Base-by-base conservation (phyloP, 2,888 invertebrate genomes). In the Aelia acuminata region DNA sequence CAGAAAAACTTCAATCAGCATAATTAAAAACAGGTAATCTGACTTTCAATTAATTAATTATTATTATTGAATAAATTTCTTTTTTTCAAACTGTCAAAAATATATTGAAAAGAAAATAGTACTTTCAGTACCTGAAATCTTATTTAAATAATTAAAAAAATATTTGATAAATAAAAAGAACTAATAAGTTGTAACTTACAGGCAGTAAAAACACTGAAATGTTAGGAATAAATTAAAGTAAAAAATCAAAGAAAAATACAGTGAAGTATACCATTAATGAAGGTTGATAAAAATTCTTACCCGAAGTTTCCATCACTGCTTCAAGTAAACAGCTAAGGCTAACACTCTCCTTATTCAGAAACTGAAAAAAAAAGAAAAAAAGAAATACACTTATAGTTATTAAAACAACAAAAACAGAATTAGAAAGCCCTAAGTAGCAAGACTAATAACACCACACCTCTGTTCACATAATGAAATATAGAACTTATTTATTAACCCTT, bases 291-390 rank as follows among this genome's bases (percentile, higher is more conserved):
- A 53, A 7, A 26, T 57, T 80, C 87, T 80, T 43, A 87, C 87
- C 87, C 70, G 87, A 84, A n/a, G 35, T 49, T 43, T 87, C 87
- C 87, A 87, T 87, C 8, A 87, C 80, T 50, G 87, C 49, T 70
- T 87, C 87, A 39, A 87, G 63, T 18, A 80, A 53, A 49, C 80
- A 87, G 47, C 87, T 87, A 1, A 87, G 49, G 84, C 87, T 87
- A 39, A 84, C 50, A 8, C 35, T 87, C 20, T 87, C 87, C 43
- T 70, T 70, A 18, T 87, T 63, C 39, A 87, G 48, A 43, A 87
- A 47, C 87, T 87, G 48, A 26, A 87, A 87, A 43, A 39, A 43
- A n/a, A 63, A 70, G 15, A 10, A 80, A 80, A 18, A 70, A 18
- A 70, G 7, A 57, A 13, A 26, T 7, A n/a, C n/a, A n/a, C n/a